phyloP scores from a whole-genome alignment of 2,888 invertebrate species.

The Eucriotettix oculatus region DNA sequence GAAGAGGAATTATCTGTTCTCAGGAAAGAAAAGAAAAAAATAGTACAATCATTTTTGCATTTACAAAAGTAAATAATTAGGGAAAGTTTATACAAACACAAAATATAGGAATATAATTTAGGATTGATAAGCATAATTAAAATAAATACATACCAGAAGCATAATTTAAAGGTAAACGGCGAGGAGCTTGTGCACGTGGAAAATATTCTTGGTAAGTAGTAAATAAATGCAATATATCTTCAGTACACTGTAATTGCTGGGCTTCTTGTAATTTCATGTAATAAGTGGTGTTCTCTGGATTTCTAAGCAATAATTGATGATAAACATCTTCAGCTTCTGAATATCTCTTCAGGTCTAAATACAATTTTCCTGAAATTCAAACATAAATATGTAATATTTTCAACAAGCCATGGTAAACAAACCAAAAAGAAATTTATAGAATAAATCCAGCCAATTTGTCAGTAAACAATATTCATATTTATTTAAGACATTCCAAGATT shows the following conservation, averaged over 20 bases:
- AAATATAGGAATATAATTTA: too few species aligned
- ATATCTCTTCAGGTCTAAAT: slow-evolving; percentile 31
- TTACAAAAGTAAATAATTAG: too few species aligned
- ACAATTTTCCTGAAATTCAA: slow-evolving; percentile 42
- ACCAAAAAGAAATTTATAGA: too few species aligned
- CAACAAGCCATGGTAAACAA: too few species aligned
- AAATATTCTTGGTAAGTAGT: slow-evolving; percentile 57
- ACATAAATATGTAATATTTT: slow-evolving; percentile 13
- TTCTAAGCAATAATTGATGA: slow-evolving; percentile 70
- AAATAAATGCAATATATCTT: slow-evolving; percentile 67
- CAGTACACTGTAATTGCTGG: slow-evolving; percentile 50
- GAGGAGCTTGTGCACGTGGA: slow-evolving; percentile 77
- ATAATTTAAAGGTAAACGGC: slow-evolving; percentile 75
- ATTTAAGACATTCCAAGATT: too few species aligned
- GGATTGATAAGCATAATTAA: too few species aligned
- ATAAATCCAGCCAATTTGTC: too few species aligned
- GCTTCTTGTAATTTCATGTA: slow-evolving; percentile 81
- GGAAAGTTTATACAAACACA: too few species aligned
- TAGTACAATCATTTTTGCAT: too few species aligned
- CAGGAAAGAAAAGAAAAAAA: too few species aligned
- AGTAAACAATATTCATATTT: too few species aligned
- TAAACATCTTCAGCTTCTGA: slow-evolving; percentile 66
- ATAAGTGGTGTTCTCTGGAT: slow-evolving; percentile 92
- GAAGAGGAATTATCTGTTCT: too few species aligned
- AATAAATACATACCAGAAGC: slow-evolving; percentile 42